phyloP scores from a whole-genome alignment of 2,113 vertebrate species.

The Gymnobelideus leadbeateri region DNA sequence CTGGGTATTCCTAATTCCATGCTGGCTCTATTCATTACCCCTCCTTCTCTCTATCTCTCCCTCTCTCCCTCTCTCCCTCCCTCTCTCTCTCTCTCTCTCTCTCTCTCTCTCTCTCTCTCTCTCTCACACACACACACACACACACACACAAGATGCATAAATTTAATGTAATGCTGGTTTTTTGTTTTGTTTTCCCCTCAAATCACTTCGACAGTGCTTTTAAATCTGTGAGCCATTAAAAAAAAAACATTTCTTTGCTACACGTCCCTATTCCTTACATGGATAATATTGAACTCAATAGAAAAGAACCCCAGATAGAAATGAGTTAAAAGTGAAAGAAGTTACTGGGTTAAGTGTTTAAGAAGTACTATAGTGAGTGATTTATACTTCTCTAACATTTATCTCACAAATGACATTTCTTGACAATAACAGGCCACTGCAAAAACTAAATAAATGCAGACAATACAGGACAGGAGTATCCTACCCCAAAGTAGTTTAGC shows the following conservation, averaged over 20 bases:
- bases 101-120: no score
- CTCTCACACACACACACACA: no score
- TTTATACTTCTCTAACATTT: background rate
- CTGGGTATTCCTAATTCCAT: background rate
- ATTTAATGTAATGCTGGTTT: background rate
- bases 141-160: background rate
- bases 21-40: background rate
- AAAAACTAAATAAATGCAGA: no score
- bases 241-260: background rate
- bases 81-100: no score
- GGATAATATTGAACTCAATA: conserved; percentile 9
- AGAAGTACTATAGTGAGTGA: background rate
- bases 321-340: background rate
- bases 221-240: background rate
- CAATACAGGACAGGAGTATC: background rate
- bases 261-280: background rate
- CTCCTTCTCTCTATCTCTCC: no score
- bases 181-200: background rate
- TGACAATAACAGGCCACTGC: no score
- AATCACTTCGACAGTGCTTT: background rate
- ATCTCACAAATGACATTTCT: background rate
- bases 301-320: background rate
- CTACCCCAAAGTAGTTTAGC: no score
- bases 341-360: background rate
- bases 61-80: no score